Evolutionary conservation across 2,888 invertebrate species (phyloP).

Genomic region (Muschampia plurimacula): DNA sequence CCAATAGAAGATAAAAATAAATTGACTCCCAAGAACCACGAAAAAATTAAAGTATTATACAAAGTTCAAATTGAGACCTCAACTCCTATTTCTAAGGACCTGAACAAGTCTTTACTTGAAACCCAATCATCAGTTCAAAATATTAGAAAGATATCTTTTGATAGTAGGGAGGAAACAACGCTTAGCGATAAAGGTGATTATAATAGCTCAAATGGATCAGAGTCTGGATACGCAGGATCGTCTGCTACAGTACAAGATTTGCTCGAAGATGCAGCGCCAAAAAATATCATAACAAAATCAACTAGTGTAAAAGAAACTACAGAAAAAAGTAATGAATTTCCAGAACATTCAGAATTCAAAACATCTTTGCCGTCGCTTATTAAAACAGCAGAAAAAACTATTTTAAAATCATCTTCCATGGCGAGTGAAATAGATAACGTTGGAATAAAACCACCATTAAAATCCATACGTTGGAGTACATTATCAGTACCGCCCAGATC

Average conservation of each 20-base stretch:
- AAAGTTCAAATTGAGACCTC: conserved; percentile 60
- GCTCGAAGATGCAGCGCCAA: conserved; percentile 50
- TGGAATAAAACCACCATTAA: conserved; percentile 54
- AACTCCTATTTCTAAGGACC: conserved; percentile 52
- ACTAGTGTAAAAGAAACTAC: conserved; percentile 40
- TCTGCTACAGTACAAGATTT: conserved; percentile 56
- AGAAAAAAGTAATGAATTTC: conserved; percentile 44
- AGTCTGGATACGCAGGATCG: conserved; percentile 66
- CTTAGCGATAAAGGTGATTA: conserved; percentile 55
- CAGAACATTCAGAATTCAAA: conserved; percentile 51
- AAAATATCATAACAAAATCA: conserved; percentile 32
- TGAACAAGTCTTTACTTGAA: conserved; percentile 37
- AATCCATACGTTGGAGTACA: conserved; percentile 69
- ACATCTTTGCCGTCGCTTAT: conserved; percentile 59
- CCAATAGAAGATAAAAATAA: conserved; percentile 4
- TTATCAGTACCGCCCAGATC: conserved; percentile 59
- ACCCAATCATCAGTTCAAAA: conserved; percentile 46
- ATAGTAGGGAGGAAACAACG: conserved; percentile 48
- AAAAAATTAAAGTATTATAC: conserved; percentile 49
- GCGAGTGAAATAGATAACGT: conserved; percentile 49
- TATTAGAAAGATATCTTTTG: conserved; percentile 51
- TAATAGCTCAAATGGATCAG: conserved; percentile 62
- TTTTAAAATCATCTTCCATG: conserved; percentile 58
- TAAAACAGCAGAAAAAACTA: conserved; percentile 51
- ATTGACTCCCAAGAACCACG: neutral